Conservation (phyloP, 1,140 invertebrate species). For the Coptotermes formosanus region DNA sequence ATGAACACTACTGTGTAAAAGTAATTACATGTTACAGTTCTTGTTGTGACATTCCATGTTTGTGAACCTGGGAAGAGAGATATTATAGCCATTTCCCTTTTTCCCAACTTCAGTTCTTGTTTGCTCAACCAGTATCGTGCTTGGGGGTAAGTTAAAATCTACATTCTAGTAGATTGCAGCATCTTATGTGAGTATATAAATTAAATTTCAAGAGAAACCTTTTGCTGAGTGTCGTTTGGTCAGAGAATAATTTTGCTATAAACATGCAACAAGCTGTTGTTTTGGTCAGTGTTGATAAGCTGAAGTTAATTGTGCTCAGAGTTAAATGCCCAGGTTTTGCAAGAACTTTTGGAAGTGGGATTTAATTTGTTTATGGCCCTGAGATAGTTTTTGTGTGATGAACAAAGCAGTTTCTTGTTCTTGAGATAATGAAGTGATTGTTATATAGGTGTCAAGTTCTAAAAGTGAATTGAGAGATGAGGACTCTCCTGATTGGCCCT, state of each 20-base stretch:
- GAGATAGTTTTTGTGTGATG: not conserved
- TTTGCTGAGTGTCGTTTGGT: not conserved
- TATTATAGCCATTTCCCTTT: not conserved
- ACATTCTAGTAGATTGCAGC: not conserved
- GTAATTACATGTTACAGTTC: not conserved
- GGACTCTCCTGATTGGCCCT: not conserved
- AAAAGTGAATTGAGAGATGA: slow-evolving; percentile 3
- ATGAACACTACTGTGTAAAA: not conserved
- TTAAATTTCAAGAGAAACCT: not conserved
- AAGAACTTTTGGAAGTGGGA: not conserved
- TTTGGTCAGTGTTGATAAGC: not conserved
- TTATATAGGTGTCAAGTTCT: not conserved
- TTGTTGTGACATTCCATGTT: slow-evolving; percentile 9
- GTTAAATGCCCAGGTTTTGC: not conserved
- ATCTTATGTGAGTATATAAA: not conserved
- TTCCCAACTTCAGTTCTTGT: not conserved
- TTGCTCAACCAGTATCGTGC: not conserved
- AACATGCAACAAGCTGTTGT: not conserved
- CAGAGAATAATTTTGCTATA: not conserved
- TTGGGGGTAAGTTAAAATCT: not conserved
- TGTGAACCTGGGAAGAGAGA: not conserved
- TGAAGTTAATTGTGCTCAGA: slow-evolving; percentile 7
- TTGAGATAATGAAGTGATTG: not conserved
- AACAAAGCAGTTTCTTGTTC: slow-evolving; percentile 12
- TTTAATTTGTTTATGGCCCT: not conserved